phyloP scores from a whole-genome alignment of 2,797 vertebrate genomes.

The Parambassis ranga region DNA sequence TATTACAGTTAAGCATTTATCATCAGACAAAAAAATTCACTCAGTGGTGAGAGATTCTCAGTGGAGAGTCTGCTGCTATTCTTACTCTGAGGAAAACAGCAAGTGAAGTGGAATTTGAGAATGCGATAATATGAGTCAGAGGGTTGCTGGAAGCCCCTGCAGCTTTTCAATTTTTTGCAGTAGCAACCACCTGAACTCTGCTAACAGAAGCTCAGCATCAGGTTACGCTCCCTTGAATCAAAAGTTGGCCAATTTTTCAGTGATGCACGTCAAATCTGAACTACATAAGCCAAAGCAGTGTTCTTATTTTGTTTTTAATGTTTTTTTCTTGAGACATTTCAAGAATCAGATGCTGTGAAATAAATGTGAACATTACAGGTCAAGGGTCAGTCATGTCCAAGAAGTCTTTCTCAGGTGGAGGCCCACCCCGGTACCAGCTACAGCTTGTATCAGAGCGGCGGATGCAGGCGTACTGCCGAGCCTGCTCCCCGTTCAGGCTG shows the following conservation, averaged over 20 bases:
- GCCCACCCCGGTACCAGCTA: slow-evolving; percentile 88
- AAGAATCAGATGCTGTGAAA: slow-evolving; percentile 6
- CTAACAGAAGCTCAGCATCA: slow-evolving; percentile 22
- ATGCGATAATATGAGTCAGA: slow-evolving; percentile 32
- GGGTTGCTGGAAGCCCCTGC: slow-evolving; percentile 23
- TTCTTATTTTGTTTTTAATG: neutral
- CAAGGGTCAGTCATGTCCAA: slow-evolving; percentile 89
- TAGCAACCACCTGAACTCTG: slow-evolving; percentile 30
- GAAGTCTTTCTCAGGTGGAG: slow-evolving; percentile 87
- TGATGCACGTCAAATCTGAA: slow-evolving; percentile 35
- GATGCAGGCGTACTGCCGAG: slow-evolving; percentile 89
- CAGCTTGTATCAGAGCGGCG: slow-evolving; percentile 86
- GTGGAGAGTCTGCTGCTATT: slow-evolving; percentile 34
- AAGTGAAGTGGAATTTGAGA: slow-evolving; percentile 22
- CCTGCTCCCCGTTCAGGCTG: slow-evolving; percentile 86
- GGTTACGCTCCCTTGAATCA: slow-evolving; percentile 6
- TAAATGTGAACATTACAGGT: slow-evolving; percentile 37
- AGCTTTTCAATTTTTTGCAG: slow-evolving; percentile 26
- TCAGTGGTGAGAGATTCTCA: slow-evolving; percentile 17
- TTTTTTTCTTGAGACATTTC: slow-evolving; percentile 21
- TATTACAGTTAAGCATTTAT: slow-evolving; percentile 23
- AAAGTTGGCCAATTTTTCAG: slow-evolving; percentile 16
- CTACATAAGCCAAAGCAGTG: slow-evolving; percentile 44
- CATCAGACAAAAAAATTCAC: slow-evolving; percentile 13
- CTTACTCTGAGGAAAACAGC: slow-evolving; percentile 16